phyloP scores from a whole-genome alignment of 2,888 invertebrate genomes.

The Torymus tubicola region DNA sequence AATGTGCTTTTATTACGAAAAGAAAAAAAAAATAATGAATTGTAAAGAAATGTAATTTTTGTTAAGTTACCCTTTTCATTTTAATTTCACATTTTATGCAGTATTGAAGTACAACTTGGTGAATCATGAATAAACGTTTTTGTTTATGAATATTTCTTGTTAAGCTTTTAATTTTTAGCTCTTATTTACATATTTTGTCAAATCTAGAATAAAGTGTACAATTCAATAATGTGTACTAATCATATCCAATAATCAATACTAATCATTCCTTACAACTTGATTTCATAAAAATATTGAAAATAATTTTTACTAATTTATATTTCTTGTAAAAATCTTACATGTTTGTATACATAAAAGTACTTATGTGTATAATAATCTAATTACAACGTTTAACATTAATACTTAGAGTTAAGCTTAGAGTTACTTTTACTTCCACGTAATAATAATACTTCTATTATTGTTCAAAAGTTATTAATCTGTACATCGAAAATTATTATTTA shows the following conservation, averaged over 20 bases:
- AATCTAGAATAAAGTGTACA: slow-evolving; percentile 6
- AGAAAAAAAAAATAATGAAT: neutral
- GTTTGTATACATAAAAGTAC: slow-evolving; percentile 18
- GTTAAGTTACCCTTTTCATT: neutral
- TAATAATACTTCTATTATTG: slow-evolving; percentile 38
- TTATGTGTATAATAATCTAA: neutral
- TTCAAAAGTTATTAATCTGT: slow-evolving; percentile 13
- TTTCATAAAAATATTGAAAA: too few species aligned
- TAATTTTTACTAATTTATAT: too few species aligned
- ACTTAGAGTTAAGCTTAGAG: slow-evolving; percentile 29
- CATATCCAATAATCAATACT: too few species aligned
- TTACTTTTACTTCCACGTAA: slow-evolving; percentile 1
- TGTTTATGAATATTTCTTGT: slow-evolving; percentile 4
- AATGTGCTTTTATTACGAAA: slow-evolving; percentile 29
- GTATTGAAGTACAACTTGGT: slow-evolving; percentile 1
- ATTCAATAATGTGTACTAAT: neutral
- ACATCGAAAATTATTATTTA: slow-evolving; percentile 13
- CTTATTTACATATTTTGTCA: neutral
- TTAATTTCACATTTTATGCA: slow-evolving; percentile 22
- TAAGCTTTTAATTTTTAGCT: slow-evolving; percentile 8
- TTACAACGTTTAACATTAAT: slow-evolving; percentile 5
- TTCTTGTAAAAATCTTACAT: neutral
- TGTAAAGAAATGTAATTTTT: slow-evolving; percentile 26
- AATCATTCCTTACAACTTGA: too few species aligned
- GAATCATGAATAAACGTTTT: slow-evolving; percentile 17